Conservation (phyloP, 2,888 invertebrate species). For the Phasia obesa region DNA sequence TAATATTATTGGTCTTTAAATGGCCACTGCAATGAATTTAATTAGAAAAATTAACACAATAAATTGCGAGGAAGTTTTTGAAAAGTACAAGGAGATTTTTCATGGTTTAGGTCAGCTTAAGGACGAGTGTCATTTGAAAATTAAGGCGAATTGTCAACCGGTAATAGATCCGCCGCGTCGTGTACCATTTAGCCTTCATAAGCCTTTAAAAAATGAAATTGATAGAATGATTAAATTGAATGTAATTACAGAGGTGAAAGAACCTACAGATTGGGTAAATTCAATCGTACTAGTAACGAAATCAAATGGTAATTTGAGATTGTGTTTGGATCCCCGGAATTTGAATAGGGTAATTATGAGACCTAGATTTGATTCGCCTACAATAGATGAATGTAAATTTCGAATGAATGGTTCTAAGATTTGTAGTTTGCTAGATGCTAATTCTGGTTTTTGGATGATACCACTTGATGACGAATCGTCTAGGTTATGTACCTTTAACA, state of each 20-base stretch:
- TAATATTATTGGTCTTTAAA: conserved; percentile 47
- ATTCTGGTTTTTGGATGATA: conserved; percentile 71
- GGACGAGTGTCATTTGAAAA: conserved; percentile 13
- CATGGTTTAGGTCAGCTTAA: conserved; percentile 27
- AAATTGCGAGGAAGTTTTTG: conserved; percentile 48
- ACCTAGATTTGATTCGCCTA: conserved; percentile 52
- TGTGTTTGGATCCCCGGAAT: conserved; percentile 68
- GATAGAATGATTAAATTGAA: conserved; percentile 40
- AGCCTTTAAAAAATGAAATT: conserved; percentile 35
- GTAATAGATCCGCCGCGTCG: conserved; percentile 41
- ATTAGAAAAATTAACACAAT: conserved; percentile 29
- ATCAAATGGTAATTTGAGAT: conserved; percentile 27
- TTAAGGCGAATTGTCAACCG: background rate
- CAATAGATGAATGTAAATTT: conserved; percentile 54
- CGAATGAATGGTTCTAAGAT: conserved; percentile 37
- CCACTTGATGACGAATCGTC: background rate
- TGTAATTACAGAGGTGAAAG: conserved; percentile 15
- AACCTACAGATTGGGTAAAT: conserved; percentile 42
- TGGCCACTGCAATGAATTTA: conserved; percentile 23
- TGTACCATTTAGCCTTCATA: conserved; percentile 44
- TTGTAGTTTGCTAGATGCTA: conserved; percentile 41
- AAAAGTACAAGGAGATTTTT: conserved; percentile 47
- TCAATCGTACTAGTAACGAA: conserved; percentile 56
- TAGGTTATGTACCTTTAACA: conserved; percentile 6
- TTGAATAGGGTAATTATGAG: conserved; percentile 63